phyloP scores from a whole-genome alignment of 1,140 invertebrate species.

The Chlorops oryzae region DNA sequence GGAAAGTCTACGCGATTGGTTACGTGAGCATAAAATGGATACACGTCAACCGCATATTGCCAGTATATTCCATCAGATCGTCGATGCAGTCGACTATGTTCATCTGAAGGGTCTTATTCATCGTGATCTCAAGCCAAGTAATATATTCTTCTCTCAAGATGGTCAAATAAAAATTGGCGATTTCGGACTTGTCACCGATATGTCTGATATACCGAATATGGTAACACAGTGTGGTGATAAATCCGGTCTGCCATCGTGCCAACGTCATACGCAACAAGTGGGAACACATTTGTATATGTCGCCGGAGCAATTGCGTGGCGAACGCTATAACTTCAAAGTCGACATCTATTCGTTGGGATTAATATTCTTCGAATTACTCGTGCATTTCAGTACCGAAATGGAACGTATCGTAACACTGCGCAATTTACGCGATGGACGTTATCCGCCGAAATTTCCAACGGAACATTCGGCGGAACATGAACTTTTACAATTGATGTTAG shows the following conservation, averaged over 20 bases:
- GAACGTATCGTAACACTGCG: constrained; percentile 67
- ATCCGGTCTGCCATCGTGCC: constrained; percentile 26
- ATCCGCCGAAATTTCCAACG: constrained; percentile 62
- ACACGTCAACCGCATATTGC: constrained; percentile 51
- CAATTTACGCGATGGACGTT: constrained; percentile 59
- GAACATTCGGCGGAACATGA: constrained; percentile 60
- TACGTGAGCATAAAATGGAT: constrained; percentile 52
- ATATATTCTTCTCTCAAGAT: constrained; percentile 91
- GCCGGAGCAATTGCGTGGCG: constrained; percentile 79
- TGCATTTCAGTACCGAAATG: constrained; percentile 84
- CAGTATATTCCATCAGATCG: constrained; percentile 86
- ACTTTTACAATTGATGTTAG: constrained; percentile 71
- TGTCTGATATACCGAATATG: constrained; percentile 58
- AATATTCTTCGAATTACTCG: constrained; percentile 87
- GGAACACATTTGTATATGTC: constrained; percentile 96
- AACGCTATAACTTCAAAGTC: constrained; percentile 86
- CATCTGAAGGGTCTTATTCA: constrained; percentile 88
- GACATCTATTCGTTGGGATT: constrained; percentile 95
- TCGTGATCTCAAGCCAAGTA: constrained; percentile 92
- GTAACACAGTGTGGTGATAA: constrained; percentile 36
- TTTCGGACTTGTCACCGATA: constrained; percentile 89
- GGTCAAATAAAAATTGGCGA: constrained; percentile 91
- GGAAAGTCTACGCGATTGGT: constrained; percentile 87
- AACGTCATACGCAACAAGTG: constrained; percentile 54
- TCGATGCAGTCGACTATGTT: constrained; percentile 90